Evolutionary conservation across 23 tunicate genomes (phyloP), one percentile per base, ranked within the genome.

Genomic region (Ciona savignyi): DNA sequence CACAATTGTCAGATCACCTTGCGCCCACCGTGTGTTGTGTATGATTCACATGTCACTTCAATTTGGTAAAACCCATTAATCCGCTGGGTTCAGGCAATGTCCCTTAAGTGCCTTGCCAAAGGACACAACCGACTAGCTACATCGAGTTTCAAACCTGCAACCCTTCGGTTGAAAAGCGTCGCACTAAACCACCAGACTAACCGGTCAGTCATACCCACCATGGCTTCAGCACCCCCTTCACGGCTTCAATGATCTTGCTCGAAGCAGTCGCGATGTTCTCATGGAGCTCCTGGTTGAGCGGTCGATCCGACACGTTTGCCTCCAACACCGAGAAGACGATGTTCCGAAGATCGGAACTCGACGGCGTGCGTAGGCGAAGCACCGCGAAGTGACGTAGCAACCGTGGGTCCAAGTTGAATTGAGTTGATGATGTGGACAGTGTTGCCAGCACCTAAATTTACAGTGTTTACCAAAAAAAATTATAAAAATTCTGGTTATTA

Each of bases 361-460:
- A 74, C n/a, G 97, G 83, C 6, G 78, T 60, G 0, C 87, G 80
- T 75, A 91, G 33, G 21, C 91, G 91, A 29, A 91, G 35, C 26
- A 91, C 90, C 23, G 91, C 97, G 70, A 91, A 91, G 70, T 91
- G 97, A 31, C 97, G 91, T 33, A 91, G 70, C 30, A 91, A 66
- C 0, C 97, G 90, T 9, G 90, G 86, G 71, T 91, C 97, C 21
- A 90, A 71, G 30, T 79, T 84, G 33, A 76, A 77, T 2, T 74
- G 67, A 15, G 84, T 34, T 0, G 76, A 61, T 0, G 51, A 63
- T 11, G 76, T 83, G 20, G 93, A 80, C 86, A 91, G 67, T 29
- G 97, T 80, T 21, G 97, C 90, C 35, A 91, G 42, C 15, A 91
- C 84, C 97, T 91, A 64, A 23, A 1, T 42, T 42, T n/a, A n/a